A percentile compares a stretch with the other conserved stretches of the same genome.
Evolutionary conservation across 2,888 invertebrate species (phyloP).

Genomic region (Pandemis cinnamomeana): DNA sequence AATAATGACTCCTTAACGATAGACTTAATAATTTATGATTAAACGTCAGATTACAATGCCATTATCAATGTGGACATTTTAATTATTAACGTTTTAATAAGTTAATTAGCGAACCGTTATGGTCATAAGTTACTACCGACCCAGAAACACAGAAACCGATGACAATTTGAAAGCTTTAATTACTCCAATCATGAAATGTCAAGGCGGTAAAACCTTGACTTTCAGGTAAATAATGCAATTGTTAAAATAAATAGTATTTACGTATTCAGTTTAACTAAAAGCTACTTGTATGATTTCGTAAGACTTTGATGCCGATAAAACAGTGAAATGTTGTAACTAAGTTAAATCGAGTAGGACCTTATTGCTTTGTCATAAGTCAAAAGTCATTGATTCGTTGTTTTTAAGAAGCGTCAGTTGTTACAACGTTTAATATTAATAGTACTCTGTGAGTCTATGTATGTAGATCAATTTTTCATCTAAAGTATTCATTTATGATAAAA

Average conservation of each 20-base stretch:
- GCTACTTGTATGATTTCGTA: slow-evolving; percentile 10
- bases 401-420: too few relatives aligned
- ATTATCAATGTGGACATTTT: not conserved
- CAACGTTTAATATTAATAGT: too few relatives aligned
- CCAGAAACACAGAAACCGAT: slow-evolving; percentile 32
- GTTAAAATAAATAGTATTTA: slow-evolving; percentile 21
- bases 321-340: not conserved
- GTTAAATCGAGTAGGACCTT: too few relatives aligned
- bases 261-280: slow-evolving; percentile 13
- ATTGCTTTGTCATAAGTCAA: too few relatives aligned
- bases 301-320: not conserved
- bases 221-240: slow-evolving; percentile 40
- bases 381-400: too few relatives aligned
- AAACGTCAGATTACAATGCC: too few relatives aligned
- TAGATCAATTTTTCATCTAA: too few relatives aligned
- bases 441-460: too few relatives aligned
- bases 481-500: too few relatives aligned
- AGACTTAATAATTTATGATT: too few relatives aligned
- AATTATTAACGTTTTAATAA: not conserved
- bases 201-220: slow-evolving; percentile 34
- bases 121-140: slow-evolving; percentile 3
- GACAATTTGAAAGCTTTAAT: slow-evolving; percentile 38
- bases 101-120: slow-evolving; percentile 2
- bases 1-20: too few relatives aligned
- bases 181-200: slow-evolving; percentile 32